Percentiles rank a stretch among this genome's conserved stretches.
These are phyloP conservation scores for Palythoa grandiflora DNA, from an alignment of 92 coral and sea anemone species.

Conservation along the genomic window DNA sequence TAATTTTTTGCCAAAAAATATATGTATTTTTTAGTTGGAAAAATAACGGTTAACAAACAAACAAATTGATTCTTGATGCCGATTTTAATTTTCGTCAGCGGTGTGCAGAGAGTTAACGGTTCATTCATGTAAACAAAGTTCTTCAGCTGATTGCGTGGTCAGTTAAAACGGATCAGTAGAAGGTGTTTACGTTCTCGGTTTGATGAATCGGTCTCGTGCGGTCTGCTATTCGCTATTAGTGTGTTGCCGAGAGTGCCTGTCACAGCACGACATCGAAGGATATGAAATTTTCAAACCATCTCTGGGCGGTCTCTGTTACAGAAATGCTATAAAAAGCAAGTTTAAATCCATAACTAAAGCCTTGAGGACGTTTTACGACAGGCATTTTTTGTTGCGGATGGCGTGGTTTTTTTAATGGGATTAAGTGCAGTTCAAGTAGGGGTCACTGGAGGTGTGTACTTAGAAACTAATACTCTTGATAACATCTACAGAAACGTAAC, in stretches of 20 bases:
- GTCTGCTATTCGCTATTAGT: background rate
- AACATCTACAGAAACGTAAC: background rate
- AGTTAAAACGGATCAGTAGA: background rate
- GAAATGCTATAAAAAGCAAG: background rate
- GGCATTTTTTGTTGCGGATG: background rate
- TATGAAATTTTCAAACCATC: background rate
- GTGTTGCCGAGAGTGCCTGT: background rate
- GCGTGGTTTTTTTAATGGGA: background rate
- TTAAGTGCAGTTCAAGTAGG: background rate
- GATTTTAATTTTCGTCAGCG: background rate
- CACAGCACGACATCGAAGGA: background rate
- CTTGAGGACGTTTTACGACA: background rate
- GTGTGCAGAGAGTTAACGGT: too few relatives aligned
- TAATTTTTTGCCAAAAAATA: background rate
- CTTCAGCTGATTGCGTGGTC: background rate
- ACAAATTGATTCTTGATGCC: background rate
- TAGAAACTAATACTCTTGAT: background rate
- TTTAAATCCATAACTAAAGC: background rate
- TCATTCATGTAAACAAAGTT: too few relatives aligned
- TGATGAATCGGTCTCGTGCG: background rate
- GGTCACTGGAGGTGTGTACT: background rate
- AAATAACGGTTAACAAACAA: background rate
- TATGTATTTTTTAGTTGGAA: background rate
- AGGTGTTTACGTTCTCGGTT: background rate
- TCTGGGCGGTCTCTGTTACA: constrained; percentile 1